Base-by-base conservation (phyloP, 30 jellyfish, hydroid and myxozoan genomes). In the Mastigias papua region DNA sequence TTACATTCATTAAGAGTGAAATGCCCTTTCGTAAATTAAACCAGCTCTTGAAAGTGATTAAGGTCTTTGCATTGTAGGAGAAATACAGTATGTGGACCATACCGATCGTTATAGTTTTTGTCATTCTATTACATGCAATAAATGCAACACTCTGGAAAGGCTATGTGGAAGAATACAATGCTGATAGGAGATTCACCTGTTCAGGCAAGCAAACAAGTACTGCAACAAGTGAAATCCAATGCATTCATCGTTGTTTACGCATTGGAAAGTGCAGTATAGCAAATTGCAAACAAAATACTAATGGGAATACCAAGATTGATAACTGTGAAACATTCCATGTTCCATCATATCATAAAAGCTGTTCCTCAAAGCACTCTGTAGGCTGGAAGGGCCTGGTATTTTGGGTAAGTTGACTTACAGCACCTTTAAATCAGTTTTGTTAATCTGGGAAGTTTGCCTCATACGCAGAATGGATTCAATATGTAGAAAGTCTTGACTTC, bases 281-380 rank as follows among this genome's bases (percentile, higher is more conserved):
- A 26, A 63, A 63, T 63, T 63, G 23, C 74, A 63, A 63, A 63
- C n/a, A 25, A 13, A 26, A 23, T 1, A 42, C 7, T 17, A 42
- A 63, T 63, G 2, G 37, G 23, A 7, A 63, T 10, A 2, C 42
- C 21, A 27, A 8, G 22, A 1, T 2, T 17, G 37, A 27, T 8
- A 63, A 63, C 26, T 63, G 74, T 27, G 74, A 63, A 63, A 42
- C 23, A 13, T 63, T 17, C 26, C n/a, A 63, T 63, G 46, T 63
- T n/a, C 74, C 74, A 0, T 23, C 74, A 63, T 1, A 63, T 25
- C 35, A 63, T 63, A 19, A 25, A 25, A 63, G 74, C 42, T 63
- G 74, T 63, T 63, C 74, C 19, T 63, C 42, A 22, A 8, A 5
- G 2, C 0, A 0, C 2, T 37, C 0, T 17, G 20, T 0, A 1